Base-by-base conservation (phyloP, 2,113 vertebrate genomes). In the Megalops atlanticus region DNA sequence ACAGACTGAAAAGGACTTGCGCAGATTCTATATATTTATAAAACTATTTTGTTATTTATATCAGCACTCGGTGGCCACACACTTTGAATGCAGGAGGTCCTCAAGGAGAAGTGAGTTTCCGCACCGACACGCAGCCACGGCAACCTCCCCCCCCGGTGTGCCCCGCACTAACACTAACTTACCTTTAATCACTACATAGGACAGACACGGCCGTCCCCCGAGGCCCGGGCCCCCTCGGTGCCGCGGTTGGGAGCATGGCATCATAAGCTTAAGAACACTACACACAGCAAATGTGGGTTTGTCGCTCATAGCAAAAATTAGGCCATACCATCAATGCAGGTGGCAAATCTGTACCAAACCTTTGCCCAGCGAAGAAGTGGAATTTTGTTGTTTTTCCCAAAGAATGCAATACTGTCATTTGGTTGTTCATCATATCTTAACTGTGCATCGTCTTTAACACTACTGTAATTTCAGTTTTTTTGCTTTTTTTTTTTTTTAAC, bases 51-150 rank as follows among this genome's bases (percentile, higher is more conserved):
- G 69, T 82, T 84, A 82, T 82, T 89, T 87, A 89, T 84, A 89
- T 91, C 89, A 89, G 88, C 89, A 80, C 88, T 90, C 88, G 90
- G 89, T 89, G 87, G 85, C 90, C 90, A 15, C n/a, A 31, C 47
- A 52, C 36, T 81, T 27, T 81, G 77, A 77, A 72, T 79, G 49
- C 33, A 24, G n/a, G 68, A 77, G 70, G 45, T 77, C 10, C 21
- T n/a, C 36, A 36, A 40, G n/a, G 38, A 38, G 21, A 3, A 36
- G 35, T 36, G 36, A 38, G 33, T n/a, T 24, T 12, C 39, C 18
- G 27, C 54, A 70, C 24, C 31, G 41, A 43, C 54, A 36, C 21
- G 1, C 18, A 38, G 68, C 68, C 68, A 71, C 33, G 64, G 64
- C 31, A n/a, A 47, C 40, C 33, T n/a, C 38, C n/a, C 36, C 52